Evolutionary conservation across 2,888 invertebrate species (phyloP).

Genomic region (Tyria jacobaeae): DNA sequence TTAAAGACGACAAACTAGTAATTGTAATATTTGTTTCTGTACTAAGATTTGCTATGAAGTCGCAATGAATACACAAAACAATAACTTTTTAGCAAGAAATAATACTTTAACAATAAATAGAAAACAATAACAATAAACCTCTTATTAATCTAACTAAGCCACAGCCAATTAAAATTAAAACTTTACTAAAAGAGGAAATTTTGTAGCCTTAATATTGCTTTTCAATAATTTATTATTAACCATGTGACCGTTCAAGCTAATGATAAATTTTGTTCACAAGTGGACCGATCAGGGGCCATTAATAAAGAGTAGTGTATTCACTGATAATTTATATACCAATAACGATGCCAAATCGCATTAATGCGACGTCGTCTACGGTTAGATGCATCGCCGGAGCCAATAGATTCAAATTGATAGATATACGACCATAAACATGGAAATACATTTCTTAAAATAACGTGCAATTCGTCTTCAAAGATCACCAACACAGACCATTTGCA

Average conservation of each 20-base stretch:
- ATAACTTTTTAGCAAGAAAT: too few relatives aligned
- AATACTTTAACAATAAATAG: too few relatives aligned
- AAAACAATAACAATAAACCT: neutral
- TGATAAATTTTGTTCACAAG: constrained; percentile 54
- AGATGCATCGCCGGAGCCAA: constrained; percentile 51
- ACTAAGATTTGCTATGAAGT: too few relatives aligned
- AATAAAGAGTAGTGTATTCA: constrained; percentile 43
- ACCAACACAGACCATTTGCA: constrained; percentile 24
- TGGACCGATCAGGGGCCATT: constrained; percentile 53
- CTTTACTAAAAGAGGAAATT: constrained; percentile 11
- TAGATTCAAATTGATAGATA: constrained; percentile 47
- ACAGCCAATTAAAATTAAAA: constrained; percentile 16
- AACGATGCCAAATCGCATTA: constrained; percentile 57
- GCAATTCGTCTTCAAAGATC: constrained; percentile 29
- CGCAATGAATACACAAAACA: too few relatives aligned
- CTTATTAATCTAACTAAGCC: neutral
- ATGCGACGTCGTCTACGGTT: constrained; percentile 47
- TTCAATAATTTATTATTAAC: constrained; percentile 41
- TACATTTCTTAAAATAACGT: constrained; percentile 40
- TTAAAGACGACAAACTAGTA: neutral
- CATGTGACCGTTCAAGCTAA: constrained; percentile 33
- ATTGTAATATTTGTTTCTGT: too few relatives aligned
- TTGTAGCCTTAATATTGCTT: constrained; percentile 18
- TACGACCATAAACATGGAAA: constrained; percentile 41
- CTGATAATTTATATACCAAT: constrained; percentile 53